A percentile compares a stretch with the other conserved stretches of the same genome.
Conservation (phyloP, 2,888 invertebrate genomes). For the Stomorhina lunata region DNA sequence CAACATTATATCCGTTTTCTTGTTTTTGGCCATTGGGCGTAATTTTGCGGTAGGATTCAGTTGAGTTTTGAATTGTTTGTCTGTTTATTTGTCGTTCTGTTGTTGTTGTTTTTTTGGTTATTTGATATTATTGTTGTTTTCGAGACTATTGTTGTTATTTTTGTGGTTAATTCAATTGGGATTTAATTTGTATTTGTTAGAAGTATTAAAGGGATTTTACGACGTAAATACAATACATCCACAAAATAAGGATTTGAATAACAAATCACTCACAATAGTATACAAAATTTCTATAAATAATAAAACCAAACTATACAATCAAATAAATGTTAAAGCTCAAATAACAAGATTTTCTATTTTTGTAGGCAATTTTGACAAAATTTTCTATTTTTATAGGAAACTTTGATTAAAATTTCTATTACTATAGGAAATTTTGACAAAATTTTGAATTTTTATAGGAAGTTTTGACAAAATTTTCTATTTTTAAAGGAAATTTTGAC, state of each 20-base stretch:
- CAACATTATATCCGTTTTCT: slow-evolving; percentile 35
- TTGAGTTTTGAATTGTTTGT: slow-evolving; percentile 18
- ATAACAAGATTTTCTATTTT: too few relatives aligned
- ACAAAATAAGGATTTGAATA: neutral
- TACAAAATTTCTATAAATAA: neutral
- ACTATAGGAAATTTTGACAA: too few relatives aligned
- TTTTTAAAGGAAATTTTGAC: too few relatives aligned
- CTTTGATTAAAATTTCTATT: too few relatives aligned
- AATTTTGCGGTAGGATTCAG: slow-evolving; percentile 43
- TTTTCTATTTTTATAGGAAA: too few relatives aligned
- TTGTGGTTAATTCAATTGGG: slow-evolving; percentile 54
- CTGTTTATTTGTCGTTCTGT: neutral
- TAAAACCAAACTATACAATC: neutral
- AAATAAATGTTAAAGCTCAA: slow-evolving; percentile 21
- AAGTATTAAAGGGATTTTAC: neutral
- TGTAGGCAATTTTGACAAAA: too few relatives aligned
- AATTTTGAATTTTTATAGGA: too few relatives aligned
- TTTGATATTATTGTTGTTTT: neutral
- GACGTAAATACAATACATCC: neutral
- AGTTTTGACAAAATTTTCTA: too few relatives aligned
- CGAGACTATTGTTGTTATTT: slow-evolving; percentile 10
- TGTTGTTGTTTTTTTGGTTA: neutral
- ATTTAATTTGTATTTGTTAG: slow-evolving; percentile 52
- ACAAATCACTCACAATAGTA: neutral
- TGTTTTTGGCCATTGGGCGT: slow-evolving; percentile 41